Conservation (phyloP, 2,113 vertebrate genomes). For the Oncorhynchus masou region DNA sequence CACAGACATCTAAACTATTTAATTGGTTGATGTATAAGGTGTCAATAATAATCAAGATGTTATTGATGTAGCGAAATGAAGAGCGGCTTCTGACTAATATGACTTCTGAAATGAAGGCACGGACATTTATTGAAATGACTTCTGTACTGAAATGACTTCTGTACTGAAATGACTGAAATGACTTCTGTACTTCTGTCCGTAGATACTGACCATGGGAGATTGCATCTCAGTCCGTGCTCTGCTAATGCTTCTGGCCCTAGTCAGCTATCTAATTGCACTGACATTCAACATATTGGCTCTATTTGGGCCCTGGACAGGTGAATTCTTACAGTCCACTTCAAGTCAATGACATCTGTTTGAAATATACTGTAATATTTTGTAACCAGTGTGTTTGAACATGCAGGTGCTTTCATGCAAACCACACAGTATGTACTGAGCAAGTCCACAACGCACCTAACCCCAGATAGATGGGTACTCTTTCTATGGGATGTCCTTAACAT, state of each 20-base stretch:
- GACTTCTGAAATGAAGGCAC: too few relatives aligned
- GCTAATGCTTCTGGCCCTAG: slow-evolving; percentile 51
- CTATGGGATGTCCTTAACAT: slow-evolving; percentile 63
- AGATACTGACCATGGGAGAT: slow-evolving; percentile 33
- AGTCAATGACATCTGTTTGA: too few relatives aligned
- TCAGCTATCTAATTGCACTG: slow-evolving; percentile 37
- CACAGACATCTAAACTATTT: too few relatives aligned
- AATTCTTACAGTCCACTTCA: neutral
- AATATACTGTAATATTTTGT: too few relatives aligned
- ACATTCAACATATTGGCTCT: slow-evolving; percentile 50
- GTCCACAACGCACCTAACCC: slow-evolving; percentile 57
- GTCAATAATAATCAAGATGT: too few relatives aligned
- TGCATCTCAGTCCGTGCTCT: slow-evolving; percentile 22
- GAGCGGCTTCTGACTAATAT: too few relatives aligned
- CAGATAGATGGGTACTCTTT: slow-evolving; percentile 59
- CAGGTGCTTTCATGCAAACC: slow-evolving; percentile 61
- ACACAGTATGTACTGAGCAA: slow-evolving; percentile 54
- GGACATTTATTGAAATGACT: too few relatives aligned
- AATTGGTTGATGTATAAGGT: too few relatives aligned
- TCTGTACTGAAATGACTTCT: too few relatives aligned
- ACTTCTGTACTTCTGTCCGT: slow-evolving; percentile 19
- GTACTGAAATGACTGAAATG: too few relatives aligned
- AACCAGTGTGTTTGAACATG: neutral
- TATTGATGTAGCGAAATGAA: too few relatives aligned
- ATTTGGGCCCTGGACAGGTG: slow-evolving; percentile 51